Base-by-base conservation (phyloP, 2,888 invertebrate species). In the Nomada lathburiana region DNA sequence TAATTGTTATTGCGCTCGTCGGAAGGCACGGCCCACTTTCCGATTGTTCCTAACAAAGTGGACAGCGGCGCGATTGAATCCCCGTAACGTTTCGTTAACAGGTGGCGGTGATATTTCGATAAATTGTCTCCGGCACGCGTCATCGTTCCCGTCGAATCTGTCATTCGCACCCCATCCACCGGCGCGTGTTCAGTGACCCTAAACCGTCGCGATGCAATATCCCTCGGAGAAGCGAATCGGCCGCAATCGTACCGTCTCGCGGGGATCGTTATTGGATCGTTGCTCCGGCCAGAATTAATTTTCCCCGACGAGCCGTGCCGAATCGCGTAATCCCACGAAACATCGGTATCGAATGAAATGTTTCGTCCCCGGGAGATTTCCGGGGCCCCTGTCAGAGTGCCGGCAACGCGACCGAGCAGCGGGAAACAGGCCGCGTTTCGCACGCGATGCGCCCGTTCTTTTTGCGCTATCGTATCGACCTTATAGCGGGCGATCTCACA, bases 131-230 rank as follows among this genome's bases (percentile, higher is more conserved):
- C 55, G 11, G 55, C 11, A 13, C 2, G 57, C 1, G 42, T 76
- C 63, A 69, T 29, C 77, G 52, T n/a, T n/a, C 29, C 13, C 59
- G 44, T 13, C 13, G 60, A 69, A 65, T 42, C 42, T 67, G 80
- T 69, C 62, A 52, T 80, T 80, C 64, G 26, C 70, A 36, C 44
- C 52, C 42, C 36, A 7, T 65, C 83, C 2, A 20, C 2, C 29
- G 64, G 36, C 16, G n/a, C 20, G 16, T 71, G 87, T 85, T 85
- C 86, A 80, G 47, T 86, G 88, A 86, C 80, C 84, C 82, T 81
- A 81, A 75, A 79, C 79, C 82, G 77, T 74, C 42, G 80, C 81
- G 79, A 84, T 82, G 85, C 84, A 84, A 83, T 85, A 84, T 86
- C 82, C 44, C 57, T 20, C 53, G 26, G 68, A 63, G 20, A 23